A percentile compares a stretch with the other conserved stretches of the same genome.
These are phyloP conservation scores for Flexamia atlantica DNA, from an alignment of 2,888 invertebrate species.

Conservation along the genomic window DNA sequence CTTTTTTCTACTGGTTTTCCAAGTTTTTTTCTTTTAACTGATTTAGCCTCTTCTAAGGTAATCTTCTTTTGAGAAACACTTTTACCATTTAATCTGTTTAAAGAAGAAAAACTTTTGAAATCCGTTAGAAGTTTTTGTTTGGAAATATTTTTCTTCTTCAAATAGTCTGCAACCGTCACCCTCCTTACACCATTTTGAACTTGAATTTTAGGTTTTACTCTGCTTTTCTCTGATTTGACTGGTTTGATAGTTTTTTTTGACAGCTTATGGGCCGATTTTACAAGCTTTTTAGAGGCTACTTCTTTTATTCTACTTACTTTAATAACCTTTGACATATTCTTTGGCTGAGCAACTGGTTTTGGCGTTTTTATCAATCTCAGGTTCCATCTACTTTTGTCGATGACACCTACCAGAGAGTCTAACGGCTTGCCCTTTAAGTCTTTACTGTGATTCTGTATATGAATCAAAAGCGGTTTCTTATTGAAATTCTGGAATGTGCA, in stretches of 20 bases:
- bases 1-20: slow-evolving; percentile 25
- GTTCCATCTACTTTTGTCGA: slow-evolving; percentile 44
- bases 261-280: background rate
- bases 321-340: background rate
- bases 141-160: slow-evolving; percentile 3
- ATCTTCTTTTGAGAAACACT: background rate
- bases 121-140: slow-evolving; percentile 49
- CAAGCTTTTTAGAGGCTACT: background rate
- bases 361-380: slow-evolving; percentile 9
- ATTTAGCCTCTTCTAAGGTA: background rate
- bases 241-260: slow-evolving; percentile 16
- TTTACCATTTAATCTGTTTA: slow-evolving; percentile 12
- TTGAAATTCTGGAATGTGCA: slow-evolving; percentile 53
- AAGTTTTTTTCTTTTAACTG: slow-evolving; percentile 13
- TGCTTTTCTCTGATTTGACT: background rate
- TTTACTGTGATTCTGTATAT: slow-evolving; percentile 7
- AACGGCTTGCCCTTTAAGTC: background rate
- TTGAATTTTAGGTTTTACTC: background rate
- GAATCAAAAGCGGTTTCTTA: slow-evolving; percentile 12
- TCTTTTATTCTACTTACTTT: background rate
- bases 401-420: slow-evolving; percentile 22
- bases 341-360: slow-evolving; percentile 7
- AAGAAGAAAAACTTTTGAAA: slow-evolving; percentile 8
- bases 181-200: background rate
- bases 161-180: background rate